Evolutionary conservation across 53 echinoderm and acorn worm species (phyloP), one percentile per base, ranked within the genome.

Genomic region (Temnopleurus reevesii): DNA sequence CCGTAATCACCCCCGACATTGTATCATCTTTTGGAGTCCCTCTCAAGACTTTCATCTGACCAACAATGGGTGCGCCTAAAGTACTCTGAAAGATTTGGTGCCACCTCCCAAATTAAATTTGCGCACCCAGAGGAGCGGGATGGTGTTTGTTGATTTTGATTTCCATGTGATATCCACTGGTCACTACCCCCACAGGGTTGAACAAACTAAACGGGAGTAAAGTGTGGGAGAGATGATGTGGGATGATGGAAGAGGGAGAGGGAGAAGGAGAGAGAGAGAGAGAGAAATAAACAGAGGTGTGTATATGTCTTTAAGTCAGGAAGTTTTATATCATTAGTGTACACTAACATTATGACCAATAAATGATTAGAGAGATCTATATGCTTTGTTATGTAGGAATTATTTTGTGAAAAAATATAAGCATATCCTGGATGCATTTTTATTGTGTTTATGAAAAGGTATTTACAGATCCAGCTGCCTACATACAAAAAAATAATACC

Each of bases 31-130:
- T 33, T 15, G 19, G 34, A 31, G 34, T 34, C 31, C 13, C 30
- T 9, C 34, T 63, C 34, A 33, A 17, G 63, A 63, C 34, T 63
- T 13, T 33, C 30, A 31, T 30, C 63, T 63, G 63, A 63, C 63
- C 63, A 63, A 63, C 63, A 63, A 63, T 63, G 34, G 33, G 31
- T 63, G 18, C 15, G n/a, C 63, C 63, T 63, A 63, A n/a, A 63
- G 63, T 63, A 33, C 63, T 63, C 63, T 63, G 63, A 63, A 63
- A 63, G 63, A 63, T 63, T 63, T 33, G 63, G 18, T 63, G 63
- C 63, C 63, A 63, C 63, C 63, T 63, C 63, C 63, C 33, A 63
- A 63, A 63, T 63, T 63, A 63, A 63, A 63, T 63, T 63, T 63
- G 63, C 34, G 63, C 63, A 31, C 63, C 63, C 63, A 63, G 63